phyloP scores from a whole-genome alignment of 2,113 vertebrate genomes.

The Heterotis niloticus region DNA sequence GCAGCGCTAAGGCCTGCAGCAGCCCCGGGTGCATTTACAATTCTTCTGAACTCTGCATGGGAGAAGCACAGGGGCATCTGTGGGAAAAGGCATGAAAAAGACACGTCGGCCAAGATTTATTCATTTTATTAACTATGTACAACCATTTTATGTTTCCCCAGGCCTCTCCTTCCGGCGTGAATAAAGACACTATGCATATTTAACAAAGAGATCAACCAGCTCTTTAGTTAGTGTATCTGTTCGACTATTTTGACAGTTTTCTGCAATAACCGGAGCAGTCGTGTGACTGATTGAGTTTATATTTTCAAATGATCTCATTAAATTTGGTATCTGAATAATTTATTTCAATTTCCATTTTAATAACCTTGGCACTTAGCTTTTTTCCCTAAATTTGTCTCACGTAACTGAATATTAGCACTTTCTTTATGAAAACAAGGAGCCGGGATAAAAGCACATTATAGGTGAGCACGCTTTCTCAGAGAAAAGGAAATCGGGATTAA shows the following conservation, averaged over 20 bases:
- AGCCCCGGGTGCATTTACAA: not conserved
- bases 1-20: not conserved
- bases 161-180: slow-evolving; percentile 40
- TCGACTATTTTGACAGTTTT: slow-evolving; percentile 43
- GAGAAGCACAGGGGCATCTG: slow-evolving; percentile 24
- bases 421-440: not conserved
- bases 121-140: slow-evolving; percentile 59
- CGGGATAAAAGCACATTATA: not conserved
- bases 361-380: slow-evolving; percentile 51
- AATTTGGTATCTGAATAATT: slow-evolving; percentile 64
- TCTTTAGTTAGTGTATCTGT: slow-evolving; percentile 44
- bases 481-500: not conserved
- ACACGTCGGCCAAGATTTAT: slow-evolving; percentile 54
- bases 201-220: slow-evolving; percentile 42
- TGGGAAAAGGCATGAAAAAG: slow-evolving; percentile 31
- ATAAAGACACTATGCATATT: slow-evolving; percentile 52
- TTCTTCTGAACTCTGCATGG: slow-evolving; percentile 5
- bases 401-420: slow-evolving; percentile 23
- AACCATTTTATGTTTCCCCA: slow-evolving; percentile 49
- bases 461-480: not conserved
- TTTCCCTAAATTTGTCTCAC: slow-evolving; percentile 38
- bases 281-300: slow-evolving; percentile 50
- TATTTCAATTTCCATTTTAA: slow-evolving; percentile 67
- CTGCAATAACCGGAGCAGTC: slow-evolving; percentile 53
- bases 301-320: slow-evolving; percentile 50